Percentiles rank a stretch among this genome's conserved stretches.
phyloP scores from a whole-genome alignment of 2,113 vertebrate species.

The Paraplagusia blochii region DNA sequence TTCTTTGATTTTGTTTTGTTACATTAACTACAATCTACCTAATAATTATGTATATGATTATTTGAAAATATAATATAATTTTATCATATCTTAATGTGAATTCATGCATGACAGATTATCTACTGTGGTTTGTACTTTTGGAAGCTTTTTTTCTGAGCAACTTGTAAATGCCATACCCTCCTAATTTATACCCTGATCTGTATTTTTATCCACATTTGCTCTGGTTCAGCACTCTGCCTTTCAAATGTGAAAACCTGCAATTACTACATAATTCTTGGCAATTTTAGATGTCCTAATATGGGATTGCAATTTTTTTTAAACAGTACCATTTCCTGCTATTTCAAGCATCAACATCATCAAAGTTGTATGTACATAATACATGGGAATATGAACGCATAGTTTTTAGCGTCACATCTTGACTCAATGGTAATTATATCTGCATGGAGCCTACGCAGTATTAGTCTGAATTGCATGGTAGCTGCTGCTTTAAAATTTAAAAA shows the following conservation, averaged over 20 bases:
- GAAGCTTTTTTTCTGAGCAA: conserved; percentile 95
- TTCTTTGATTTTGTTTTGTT: too few relatives aligned
- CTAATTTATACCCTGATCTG: conserved; percentile 99
- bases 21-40: too few relatives aligned
- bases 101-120: conserved; percentile 75
- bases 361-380: conserved; percentile 99
- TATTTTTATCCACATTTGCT: conserved; percentile 99
- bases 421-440: conserved; percentile 99
- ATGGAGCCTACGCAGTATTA: conserved; percentile 99
- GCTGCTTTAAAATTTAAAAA: conserved; percentile 99
- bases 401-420: conserved; percentile 99
- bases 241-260: conserved; percentile 99
- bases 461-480: conserved; percentile 99
- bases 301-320: conserved; percentile 97
- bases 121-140: conserved; percentile 88
- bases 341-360: conserved; percentile 99
- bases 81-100: conserved; percentile 41
- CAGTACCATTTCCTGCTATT: conserved; percentile 99
- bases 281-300: conserved; percentile 99
- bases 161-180: conserved; percentile 98
- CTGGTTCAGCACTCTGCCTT: conserved; percentile 98
- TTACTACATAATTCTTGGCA: conserved; percentile 99
- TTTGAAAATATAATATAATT: too few relatives aligned
- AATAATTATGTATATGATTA: too few relatives aligned
- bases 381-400: conserved; percentile 99